Evolutionary conservation across 2,797 vertebrate species (phyloP).

Genomic region (Margarornis squamiger): DNA sequence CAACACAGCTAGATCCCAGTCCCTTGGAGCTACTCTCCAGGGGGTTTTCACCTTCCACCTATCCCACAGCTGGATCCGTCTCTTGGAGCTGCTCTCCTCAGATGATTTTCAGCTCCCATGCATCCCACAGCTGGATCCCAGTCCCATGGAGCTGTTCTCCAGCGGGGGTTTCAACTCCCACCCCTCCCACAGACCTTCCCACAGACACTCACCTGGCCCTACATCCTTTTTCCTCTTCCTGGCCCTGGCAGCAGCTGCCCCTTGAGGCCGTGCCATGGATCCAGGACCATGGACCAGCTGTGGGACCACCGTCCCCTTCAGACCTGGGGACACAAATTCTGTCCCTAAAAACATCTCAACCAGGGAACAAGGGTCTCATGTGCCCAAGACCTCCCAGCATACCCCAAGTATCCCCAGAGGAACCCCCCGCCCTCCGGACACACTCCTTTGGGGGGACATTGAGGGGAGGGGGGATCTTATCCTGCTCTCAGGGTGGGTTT

Average conservation of each 20-base stretch:
- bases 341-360: accelerated
- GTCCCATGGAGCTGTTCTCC: too few relatives aligned
- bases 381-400: accelerated
- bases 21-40: not conserved
- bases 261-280: conserved; percentile 25
- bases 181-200: not conserved
- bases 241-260: conserved; percentile 48
- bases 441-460: accelerated
- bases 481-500: accelerated
- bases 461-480: accelerated
- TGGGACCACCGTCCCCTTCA: conserved; percentile 53
- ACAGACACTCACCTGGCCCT: conserved; percentile 46
- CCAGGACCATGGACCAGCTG: conserved; percentile 54
- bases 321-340: not conserved
- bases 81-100: not conserved
- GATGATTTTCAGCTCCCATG: not conserved
- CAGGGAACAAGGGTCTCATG: accelerated
- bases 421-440: not conserved
- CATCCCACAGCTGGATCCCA: not conserved
- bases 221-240: conserved; percentile 76
- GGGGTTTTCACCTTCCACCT: not conserved
- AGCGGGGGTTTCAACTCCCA: not conserved
- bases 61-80: not conserved
- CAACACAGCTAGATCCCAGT: too few relatives aligned
- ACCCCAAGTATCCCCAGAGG: accelerated